phyloP scores from a whole-genome alignment of 1,140 invertebrate genomes.

The Drosophila pseudoananassae region DNA sequence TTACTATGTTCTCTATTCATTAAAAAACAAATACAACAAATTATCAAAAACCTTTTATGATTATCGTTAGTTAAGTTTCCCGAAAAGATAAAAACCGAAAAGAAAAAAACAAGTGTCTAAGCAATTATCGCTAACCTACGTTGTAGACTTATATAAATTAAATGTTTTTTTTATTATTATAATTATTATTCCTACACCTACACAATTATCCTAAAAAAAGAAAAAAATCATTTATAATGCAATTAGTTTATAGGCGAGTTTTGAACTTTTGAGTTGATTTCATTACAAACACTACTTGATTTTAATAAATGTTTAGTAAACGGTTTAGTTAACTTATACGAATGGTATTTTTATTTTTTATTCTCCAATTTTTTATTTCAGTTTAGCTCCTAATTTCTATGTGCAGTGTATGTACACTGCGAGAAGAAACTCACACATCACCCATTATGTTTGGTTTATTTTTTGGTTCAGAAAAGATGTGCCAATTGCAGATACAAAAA shows the following conservation, averaged over 20 bases:
- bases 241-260: conserved; percentile 61
- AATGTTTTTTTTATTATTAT: conserved; percentile 15
- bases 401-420: conserved; percentile 11
- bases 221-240: conserved; percentile 32
- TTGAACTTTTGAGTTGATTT: conserved; percentile 29
- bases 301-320: conserved; percentile 75
- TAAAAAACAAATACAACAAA: neutral
- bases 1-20: conserved; percentile 39
- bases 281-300: conserved; percentile 47
- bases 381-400: conserved; percentile 5
- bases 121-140: neutral
- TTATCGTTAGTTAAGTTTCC: conserved; percentile 28
- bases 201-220: conserved; percentile 10
- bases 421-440: neutral
- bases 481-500: conserved; percentile 66
- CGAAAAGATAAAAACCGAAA: neutral
- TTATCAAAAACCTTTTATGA: conserved; percentile 5
- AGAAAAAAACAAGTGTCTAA: neutral
- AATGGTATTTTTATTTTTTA: conserved; percentile 13
- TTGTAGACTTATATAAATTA: conserved; percentile 32
- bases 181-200: conserved; percentile 12
- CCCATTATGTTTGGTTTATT: neutral
- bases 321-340: conserved; percentile 62
- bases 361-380: conserved; percentile 17
- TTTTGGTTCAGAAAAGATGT: conserved; percentile 55